Percentiles rank a stretch among this genome's conserved stretches.
Conservation (phyloP, 1,140 invertebrate species). For the Tetranychus cinnabarinus region DNA sequence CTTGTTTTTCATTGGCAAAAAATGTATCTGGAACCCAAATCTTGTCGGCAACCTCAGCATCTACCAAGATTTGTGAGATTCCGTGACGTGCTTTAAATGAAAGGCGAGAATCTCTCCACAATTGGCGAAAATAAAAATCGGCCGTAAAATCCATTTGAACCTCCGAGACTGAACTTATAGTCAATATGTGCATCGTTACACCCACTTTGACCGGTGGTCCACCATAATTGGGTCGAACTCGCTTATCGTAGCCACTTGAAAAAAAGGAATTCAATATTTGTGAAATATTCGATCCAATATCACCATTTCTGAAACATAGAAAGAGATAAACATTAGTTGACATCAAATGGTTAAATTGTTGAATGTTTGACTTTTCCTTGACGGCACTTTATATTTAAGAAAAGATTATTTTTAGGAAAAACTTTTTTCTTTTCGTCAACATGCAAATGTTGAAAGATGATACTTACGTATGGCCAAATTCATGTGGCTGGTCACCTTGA, state of each 20-base stretch:
- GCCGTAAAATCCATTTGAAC: conserved; percentile 98
- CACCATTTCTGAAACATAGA: not conserved
- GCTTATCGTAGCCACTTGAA: conserved; percentile 82
- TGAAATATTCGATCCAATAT: conserved; percentile 42
- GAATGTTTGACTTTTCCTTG: too few relatives aligned
- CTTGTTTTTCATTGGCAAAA: conserved; percentile 65
- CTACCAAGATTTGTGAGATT: conserved; percentile 24
- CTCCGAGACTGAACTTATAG: conserved; percentile 94
- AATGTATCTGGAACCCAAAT: conserved; percentile 74
- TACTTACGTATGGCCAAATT: not conserved
- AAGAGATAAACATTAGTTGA: not conserved
- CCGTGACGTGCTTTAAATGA: conserved; percentile 21
- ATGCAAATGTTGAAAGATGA: too few relatives aligned
- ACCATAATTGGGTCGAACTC: conserved; percentile 89
- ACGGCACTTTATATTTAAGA: too few relatives aligned
- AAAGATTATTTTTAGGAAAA: too few relatives aligned
- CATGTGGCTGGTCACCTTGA: too few relatives aligned
- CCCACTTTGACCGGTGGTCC: conserved; percentile 61
- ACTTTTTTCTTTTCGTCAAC: too few relatives aligned
- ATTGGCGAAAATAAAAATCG: conserved; percentile 97
- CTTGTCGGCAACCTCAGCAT: conserved; percentile 27
- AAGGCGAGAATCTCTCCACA: conserved; percentile 69
- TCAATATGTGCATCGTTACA: conserved; percentile 93
- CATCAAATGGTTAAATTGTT: not conserved
- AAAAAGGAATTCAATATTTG: conserved; percentile 64